Evolutionary conservation across 2,797 vertebrate species (phyloP), one percentile per base, ranked within the genome.

Genomic region (Semaprochilodus insignis): DNA sequence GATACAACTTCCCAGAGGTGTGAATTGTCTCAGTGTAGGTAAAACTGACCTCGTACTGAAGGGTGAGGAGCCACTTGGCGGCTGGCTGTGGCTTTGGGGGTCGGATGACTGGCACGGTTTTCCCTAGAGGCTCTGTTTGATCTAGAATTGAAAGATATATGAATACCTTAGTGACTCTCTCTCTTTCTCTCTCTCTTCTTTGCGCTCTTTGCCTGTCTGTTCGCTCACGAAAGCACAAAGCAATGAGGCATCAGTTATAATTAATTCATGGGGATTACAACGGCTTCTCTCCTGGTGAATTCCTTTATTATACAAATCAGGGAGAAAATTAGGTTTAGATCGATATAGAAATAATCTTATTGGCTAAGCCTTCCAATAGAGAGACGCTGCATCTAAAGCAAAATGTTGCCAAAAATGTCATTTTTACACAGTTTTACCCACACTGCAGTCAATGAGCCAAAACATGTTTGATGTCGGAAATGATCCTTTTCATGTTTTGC

Each of bases 41-140:
- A 40, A 60, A 76, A 90, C 93, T 92, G 95, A 97, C 98, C 88
- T 87, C 78, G 86, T 59, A 89, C 44, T 16, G 83, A 40, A n/a
- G 85, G 83, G 66, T 86, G 86, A 34, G 55, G 71, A 73, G 55
- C 57, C 19, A 67, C 73, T 25, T 66, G 31, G 17, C 34, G 81
- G 81, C 79, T 88, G 51, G 80, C 65, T 48, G 82, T 82, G 87
- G 87, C 94, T 87, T 84, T 94, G 40, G 79, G 80, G 80, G 89
- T 83, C 69, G 85, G 72, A 27, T 69, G 27, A 77, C 31, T 86
- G 83, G 83, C 84, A 80, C 77, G 84, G 16, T 81, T 67, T 80
- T 85, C 87, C 80, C 23, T 87, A n/a, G 80, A 85, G 78, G 14
- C 79, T 66, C 74, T 83, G 25, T n/a, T 72, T 76, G 77, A 81